Evolutionary conservation across 1,140 invertebrate species (phyloP), one percentile per base, ranked within the genome.

Genomic region (Steinernema khuongi): DNA sequence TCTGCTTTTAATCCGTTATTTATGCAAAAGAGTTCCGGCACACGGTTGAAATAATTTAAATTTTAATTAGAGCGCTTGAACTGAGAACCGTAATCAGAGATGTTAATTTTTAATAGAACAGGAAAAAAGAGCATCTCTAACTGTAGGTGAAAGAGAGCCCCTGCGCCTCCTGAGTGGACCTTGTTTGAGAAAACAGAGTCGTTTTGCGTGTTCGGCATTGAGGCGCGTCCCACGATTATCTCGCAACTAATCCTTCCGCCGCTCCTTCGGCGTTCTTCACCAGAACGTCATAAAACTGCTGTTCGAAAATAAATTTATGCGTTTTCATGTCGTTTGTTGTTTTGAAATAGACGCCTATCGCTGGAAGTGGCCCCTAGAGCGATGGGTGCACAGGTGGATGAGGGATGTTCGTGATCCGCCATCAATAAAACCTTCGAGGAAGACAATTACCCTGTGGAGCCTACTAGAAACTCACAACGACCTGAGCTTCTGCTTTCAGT

Each of bases 401-500:
- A n/a, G n/a, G n/a, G n/a, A n/a, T n/a, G n/a, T n/a, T n/a, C n/a
- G n/a, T n/a, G n/a, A n/a, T n/a, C 18, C 41, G 7, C 22, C 68
- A 7, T 33, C 68, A 69, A 69, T 14, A 1, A 69, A 36, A 67
- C n/a, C 60, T 73, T 73, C n/a, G 28, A 41, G 22, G 31, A 22
- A 0, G 29, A 29, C 0, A 29, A 18, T 72, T 72, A 30, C 33
- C 50, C 29, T 66, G 0, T 67, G 41, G 1, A 31, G 22, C 14
- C 41, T 32, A 1, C 29, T 43, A 66, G 1, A 74, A 43, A 33
- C 36, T 32, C 17, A 77, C 71, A 66, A 70, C 68, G 11, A 70
- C 67, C 71, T 19, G 67, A n/a, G 17, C 22, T 4, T 33, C 30
- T 43, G 32, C 4, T 77, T 78, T 31, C 74, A 78, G 76, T 78